Base-by-base conservation (phyloP, 2,797 vertebrate species). In the Eidolon dupreanum region DNA sequence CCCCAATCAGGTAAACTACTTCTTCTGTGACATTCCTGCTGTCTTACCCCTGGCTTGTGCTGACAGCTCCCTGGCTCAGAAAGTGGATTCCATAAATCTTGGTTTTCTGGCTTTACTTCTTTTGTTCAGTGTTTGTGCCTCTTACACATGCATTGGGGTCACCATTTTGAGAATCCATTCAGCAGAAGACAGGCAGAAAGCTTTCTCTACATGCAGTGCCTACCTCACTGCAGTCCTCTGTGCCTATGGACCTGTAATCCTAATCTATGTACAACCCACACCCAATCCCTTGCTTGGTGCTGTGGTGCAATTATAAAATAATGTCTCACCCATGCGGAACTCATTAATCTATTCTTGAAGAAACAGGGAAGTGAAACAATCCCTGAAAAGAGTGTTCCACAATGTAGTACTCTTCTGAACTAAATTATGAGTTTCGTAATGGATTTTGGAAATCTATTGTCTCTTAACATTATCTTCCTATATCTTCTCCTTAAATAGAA, bases 181-280 rank as follows among this genome's bases (percentile, higher is more conserved):
- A 0, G 26, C 73, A 8, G 95, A 97, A 3, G 96, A 96, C 17
- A 94, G 94, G 15, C 63, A 88, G 87, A 95, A 97, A 70, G 93
- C 91, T 0, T 98, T 98, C 94, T 98, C 97, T 11, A 98, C 97
- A 17, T 98, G 97, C 79, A 98, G 97, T 11, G 97, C 98, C 59
- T 96, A 98, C 88, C 90, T 98, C 24, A 78, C 74, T 5, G 94
- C 97, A 6, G 91, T 98, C 38, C 87, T 97, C 1, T 96, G 94
- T 86, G 97, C 97, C 73, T 97, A 97, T 0, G 94, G 97, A 13
- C 97, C 97, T 6, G 90, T 96, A 0, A 92, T 97, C 86, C 89
- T 96, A 13, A 90, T 97, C 70, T 98, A 97, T 15, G 85, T 98
- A 19, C 94, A 95, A 31, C 90, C 84, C 11, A 77, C 93, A 16